Base-by-base conservation (phyloP, 2,888 invertebrate species). In the Xylophagus ater region DNA sequence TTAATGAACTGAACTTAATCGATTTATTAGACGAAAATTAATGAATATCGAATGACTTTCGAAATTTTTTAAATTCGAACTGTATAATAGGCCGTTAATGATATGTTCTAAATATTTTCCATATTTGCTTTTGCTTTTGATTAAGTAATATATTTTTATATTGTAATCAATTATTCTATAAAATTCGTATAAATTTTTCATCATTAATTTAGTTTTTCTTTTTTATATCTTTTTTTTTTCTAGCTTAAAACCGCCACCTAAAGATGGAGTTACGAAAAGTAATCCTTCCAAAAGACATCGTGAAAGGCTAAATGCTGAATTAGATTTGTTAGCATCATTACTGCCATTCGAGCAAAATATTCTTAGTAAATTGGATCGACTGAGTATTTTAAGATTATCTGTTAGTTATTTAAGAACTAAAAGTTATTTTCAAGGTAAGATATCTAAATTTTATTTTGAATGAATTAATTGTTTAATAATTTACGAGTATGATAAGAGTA, bases 201-300 rank as follows among this genome's bases (percentile, higher is more conserved):
- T 9, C n/a, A n/a, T 21, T 21, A 5, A 21, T 21, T 21, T 21
- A 5, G 21, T 23, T 8, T 8, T 23, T 23, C 9, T 23, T 23
- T 23, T 23, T 6, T 23, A 23, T 6, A 10, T 23, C 23, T 23
- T 41, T 32, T 44, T 38, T 49, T 54, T 55, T 71, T 77, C 2
- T 78, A 93, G 93, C 65, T 76, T 93, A 67, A 93, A 93, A 68
- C 88, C 90, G 51, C 89, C 92, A 48, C 85, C 90, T 53, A 90
- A 90, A 69, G 90, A 90, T 71, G 88, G 88, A 53, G 88, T 89
- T 59, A 88, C 90, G 40, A 92, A 92, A 66, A 89, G 89, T 61
- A 98, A 98, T 71, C 98, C 98, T 3, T 94, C 94, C 68, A 99
- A 99, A 64, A 72, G 98, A 38, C 98, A 98, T 66, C 76, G 98